Conservation (phyloP, 2,888 invertebrate genomes). For the Heliconius ismenius region DNA sequence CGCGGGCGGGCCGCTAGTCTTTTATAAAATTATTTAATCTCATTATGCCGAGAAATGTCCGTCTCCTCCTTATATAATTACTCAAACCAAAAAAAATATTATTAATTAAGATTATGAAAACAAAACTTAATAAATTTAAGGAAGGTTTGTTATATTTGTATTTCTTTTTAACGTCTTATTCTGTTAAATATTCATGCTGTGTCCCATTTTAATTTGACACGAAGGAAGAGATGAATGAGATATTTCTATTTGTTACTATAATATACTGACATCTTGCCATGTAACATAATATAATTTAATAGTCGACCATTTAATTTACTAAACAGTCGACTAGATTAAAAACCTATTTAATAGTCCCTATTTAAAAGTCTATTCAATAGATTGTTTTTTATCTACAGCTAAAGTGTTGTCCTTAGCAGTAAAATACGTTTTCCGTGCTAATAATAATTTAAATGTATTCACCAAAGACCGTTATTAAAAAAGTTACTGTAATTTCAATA, state of each 20-base stretch:
- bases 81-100: neutral
- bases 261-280: no score
- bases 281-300: no score
- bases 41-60: neutral
- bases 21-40: slow-evolving; percentile 7
- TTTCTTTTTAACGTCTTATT: slow-evolving; percentile 3
- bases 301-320: no score
- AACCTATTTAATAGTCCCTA: no score
- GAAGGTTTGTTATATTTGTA: neutral
- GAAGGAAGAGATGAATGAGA: no score
- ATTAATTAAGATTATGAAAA: neutral
- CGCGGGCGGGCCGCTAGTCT: no score
- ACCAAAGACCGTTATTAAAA: slow-evolving; percentile 8
- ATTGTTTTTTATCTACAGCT: no score
- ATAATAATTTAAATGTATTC: neutral
- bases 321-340: no score
- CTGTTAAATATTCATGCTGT: neutral
- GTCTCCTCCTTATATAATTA: neutral
- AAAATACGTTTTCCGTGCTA: neutral
- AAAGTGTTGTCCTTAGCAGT: no score
- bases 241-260: no score
- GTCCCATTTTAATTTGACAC: no score
- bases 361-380: no score
- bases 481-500: slow-evolving; percentile 12
- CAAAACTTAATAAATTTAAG: neutral